A percentile compares a stretch with the other conserved stretches of the same genome.
Conservation (phyloP, 1,140 invertebrate species). For the Orussus abietinus region DNA sequence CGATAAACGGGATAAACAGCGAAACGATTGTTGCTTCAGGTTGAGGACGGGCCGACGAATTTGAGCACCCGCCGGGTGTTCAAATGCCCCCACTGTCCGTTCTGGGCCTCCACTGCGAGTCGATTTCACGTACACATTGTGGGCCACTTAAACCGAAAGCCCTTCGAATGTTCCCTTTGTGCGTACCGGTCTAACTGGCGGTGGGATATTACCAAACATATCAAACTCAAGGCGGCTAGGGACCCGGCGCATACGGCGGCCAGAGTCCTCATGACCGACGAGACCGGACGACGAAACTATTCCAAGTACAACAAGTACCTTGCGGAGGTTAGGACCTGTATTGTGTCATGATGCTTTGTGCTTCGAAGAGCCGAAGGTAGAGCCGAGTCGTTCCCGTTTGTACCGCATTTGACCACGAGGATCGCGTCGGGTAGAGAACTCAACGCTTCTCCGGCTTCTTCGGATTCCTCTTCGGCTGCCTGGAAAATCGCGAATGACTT, state of each 20-base stretch:
- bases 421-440: too few relatives aligned
- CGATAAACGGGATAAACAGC: constrained; percentile 13
- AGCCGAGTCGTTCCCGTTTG: too few relatives aligned
- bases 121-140: constrained; percentile 91
- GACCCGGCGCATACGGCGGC: constrained; percentile 74
- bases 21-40: constrained; percentile 36
- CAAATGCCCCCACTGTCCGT: constrained; percentile 85
- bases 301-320: constrained; percentile 89
- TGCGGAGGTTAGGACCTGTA: constrained; percentile 64
- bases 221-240: constrained; percentile 79
- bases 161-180: constrained; percentile 92
- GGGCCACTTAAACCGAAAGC: constrained; percentile 87
- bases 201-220: constrained; percentile 95
- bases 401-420: too few relatives aligned
- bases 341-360: too few relatives aligned
- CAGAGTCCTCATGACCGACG: constrained; percentile 84
- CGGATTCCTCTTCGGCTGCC: too few relatives aligned
- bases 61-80: constrained; percentile 62
- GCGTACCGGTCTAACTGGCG: constrained; percentile 91
- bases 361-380: too few relatives aligned
- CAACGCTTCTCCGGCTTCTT: too few relatives aligned
- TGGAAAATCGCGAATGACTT: too few relatives aligned
- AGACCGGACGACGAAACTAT: constrained; percentile 85
- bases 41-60: constrained; percentile 41
- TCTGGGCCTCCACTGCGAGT: constrained; percentile 87